Evolutionary conservation across 1,140 invertebrate genomes (phyloP), one percentile per base, ranked within the genome.

Genomic region (Phymastichus coffea): DNA sequence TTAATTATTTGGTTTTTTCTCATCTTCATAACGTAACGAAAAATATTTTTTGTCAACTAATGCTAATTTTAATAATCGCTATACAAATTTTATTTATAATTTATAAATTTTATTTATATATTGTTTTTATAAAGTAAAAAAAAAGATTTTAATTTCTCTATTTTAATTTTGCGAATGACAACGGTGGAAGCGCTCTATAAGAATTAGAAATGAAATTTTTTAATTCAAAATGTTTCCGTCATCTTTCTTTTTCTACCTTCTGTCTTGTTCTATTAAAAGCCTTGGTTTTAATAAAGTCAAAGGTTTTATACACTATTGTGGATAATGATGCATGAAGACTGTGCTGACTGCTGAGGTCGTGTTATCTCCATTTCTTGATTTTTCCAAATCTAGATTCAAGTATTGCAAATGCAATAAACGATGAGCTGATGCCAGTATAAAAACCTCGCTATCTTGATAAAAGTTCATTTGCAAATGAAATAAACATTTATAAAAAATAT

Each of bases 281-380:
- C 71, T 94, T 86, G 0, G 93, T 95, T 83, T 94, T 94, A 14
- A 93, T 78, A 81, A 95, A 95, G 76, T 95, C 93, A 0, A 95
- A 91, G 0, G 87, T 91, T 78, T 94, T 94, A 72, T 95, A 95
- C 6, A 92, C 89, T 1, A 89, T 90, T 17, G 79, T 79, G 61
- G 81, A 81, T 38, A 81, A 78, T 14, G 80, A 75, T 33, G 78
- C 73, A 54, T 75, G 79, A 26, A 70, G 66, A 9, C 67, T 54
- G 41, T 76, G 71, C n/a, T n/a, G n/a, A n/a, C n/a, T 63, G 75
- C 65, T 3, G 69, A 62, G 0, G 74, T 66, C 19, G 73, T 66
- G 4, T 65, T 66, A 6, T 66, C 66, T 49, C 75, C 75, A 64
- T 64, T 75, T 63, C 78, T 76, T 17, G 70, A 74, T 19, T 68